These are phyloP conservation scores for Gobiocypris rarus DNA, from an alignment of 2,113 vertebrate species.

Conservation along the genomic window DNA sequence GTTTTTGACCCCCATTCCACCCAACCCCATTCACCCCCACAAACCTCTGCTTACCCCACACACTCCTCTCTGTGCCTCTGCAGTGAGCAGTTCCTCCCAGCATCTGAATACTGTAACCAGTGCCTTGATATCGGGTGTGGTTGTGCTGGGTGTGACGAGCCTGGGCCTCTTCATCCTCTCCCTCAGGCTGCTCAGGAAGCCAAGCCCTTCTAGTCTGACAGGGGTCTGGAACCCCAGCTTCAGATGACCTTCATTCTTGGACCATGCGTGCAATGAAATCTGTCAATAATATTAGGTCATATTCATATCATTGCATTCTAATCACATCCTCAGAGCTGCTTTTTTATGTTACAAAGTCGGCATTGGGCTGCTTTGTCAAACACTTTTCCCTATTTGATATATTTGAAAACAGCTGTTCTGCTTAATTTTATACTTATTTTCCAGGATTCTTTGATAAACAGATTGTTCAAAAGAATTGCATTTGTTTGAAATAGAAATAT, in stretches of 20 bases:
- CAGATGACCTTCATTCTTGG: slow-evolving; percentile 72
- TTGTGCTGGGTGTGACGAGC: slow-evolving; percentile 82
- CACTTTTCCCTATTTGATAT: neutral
- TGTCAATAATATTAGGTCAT: neutral
- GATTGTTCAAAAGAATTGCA: no score
- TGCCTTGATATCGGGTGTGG: slow-evolving; percentile 85
- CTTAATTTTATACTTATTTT: no score
- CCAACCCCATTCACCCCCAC: neutral
- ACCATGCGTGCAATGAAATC: neutral
- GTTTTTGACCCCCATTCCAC: neutral
- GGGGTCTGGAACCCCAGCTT: slow-evolving; percentile 84
- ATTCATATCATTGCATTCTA: neutral
- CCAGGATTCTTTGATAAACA: no score
- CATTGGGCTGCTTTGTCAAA: neutral
- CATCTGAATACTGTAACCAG: slow-evolving; percentile 84
- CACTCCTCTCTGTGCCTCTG: slow-evolving; percentile 61
- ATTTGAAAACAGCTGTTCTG: no score
- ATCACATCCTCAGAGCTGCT: neutral
- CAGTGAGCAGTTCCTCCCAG: slow-evolving; percentile 67
- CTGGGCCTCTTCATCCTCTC: slow-evolving; percentile 82
- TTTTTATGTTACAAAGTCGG: neutral
- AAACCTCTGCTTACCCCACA: neutral
- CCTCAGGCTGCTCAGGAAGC: slow-evolving; percentile 80
- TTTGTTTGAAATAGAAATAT: no score
- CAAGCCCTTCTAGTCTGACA: slow-evolving; percentile 72